phyloP scores from a whole-genome alignment of 2,888 invertebrate species.

The Catocala fraxini region DNA sequence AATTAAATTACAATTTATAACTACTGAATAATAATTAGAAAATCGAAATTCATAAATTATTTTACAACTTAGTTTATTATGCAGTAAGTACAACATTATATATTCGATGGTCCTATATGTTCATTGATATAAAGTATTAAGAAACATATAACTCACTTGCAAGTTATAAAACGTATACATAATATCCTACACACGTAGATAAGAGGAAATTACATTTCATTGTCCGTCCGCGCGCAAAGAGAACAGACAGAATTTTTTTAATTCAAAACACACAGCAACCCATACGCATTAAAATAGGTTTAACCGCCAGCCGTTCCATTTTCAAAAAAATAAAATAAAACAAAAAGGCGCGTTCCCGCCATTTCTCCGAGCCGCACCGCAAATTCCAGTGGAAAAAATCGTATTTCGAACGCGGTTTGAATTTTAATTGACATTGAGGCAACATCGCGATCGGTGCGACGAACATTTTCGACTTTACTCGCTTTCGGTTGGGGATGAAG shows the following conservation, averaged over 20 bases:
- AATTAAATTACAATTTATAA: no score
- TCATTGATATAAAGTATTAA: slow-evolving; percentile 1
- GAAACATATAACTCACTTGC: slow-evolving; percentile 5
- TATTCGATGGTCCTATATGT: no score
- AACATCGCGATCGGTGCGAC: slow-evolving; percentile 66
- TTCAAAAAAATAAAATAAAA: slow-evolving; percentile 84
- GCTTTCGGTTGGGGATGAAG: slow-evolving; percentile 65
- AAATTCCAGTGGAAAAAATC: slow-evolving; percentile 87
- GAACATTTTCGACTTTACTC: slow-evolving; percentile 79
- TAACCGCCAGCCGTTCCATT: slow-evolving; percentile 85
- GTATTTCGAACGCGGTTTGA: slow-evolving; percentile 88
- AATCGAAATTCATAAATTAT: no score
- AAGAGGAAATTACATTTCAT: slow-evolving; percentile 84
- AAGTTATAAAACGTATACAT: slow-evolving; percentile 22
- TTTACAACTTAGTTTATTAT: no score
- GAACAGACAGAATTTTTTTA: slow-evolving; percentile 76
- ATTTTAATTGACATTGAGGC: slow-evolving; percentile 87
- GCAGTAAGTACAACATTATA: no score
- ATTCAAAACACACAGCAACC: slow-evolving; percentile 85
- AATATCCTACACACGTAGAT: slow-evolving; percentile 44
- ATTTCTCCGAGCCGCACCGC: slow-evolving; percentile 83
- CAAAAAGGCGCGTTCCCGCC: slow-evolving; percentile 85
- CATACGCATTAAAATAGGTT: slow-evolving; percentile 87
- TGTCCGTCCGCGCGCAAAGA: slow-evolving; percentile 68
- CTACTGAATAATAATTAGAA: no score